Evolutionary conservation across 2,797 vertebrate species (phyloP).

Genomic region (Chelonia mydas): DNA sequence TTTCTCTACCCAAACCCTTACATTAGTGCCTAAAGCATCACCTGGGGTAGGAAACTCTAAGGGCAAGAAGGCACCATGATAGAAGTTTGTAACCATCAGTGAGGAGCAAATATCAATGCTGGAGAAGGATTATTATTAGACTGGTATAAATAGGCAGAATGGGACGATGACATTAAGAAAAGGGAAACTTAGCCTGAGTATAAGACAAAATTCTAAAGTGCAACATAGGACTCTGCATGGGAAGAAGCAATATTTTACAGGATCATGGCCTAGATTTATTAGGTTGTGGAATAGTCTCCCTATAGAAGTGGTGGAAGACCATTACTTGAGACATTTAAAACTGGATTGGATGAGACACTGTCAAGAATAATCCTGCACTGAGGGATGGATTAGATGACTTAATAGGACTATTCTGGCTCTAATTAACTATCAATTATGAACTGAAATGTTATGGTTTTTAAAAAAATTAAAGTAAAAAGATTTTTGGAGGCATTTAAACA

Average conservation of each 20-base stretch:
- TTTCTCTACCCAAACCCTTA: neutral
- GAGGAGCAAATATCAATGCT: neutral
- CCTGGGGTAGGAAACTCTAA: neutral
- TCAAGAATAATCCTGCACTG: neutral
- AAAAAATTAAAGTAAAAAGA: neutral
- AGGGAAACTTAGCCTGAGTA: neutral
- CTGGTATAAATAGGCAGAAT: neutral
- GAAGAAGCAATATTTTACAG: neutral
- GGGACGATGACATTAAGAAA: neutral
- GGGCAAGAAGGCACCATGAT: neutral
- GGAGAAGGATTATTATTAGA: neutral
- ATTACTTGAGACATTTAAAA: neutral
- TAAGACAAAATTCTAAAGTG: neutral
- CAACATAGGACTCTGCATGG: neutral
- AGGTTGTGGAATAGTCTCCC: neutral
- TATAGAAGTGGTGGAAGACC: neutral
- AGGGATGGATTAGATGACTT: neutral
- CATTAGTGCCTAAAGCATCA: neutral
- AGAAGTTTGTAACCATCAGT: neutral
- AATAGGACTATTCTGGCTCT: neutral
- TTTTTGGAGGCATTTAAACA: neutral
- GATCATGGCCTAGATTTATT: neutral
- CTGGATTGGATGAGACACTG: neutral
- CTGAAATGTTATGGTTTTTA: neutral
- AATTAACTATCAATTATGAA: neutral